Percentiles rank a stretch among this genome's conserved stretches.
Evolutionary conservation across 2,888 invertebrate species (phyloP).

Genomic region (Synanthedon vespiformis): DNA sequence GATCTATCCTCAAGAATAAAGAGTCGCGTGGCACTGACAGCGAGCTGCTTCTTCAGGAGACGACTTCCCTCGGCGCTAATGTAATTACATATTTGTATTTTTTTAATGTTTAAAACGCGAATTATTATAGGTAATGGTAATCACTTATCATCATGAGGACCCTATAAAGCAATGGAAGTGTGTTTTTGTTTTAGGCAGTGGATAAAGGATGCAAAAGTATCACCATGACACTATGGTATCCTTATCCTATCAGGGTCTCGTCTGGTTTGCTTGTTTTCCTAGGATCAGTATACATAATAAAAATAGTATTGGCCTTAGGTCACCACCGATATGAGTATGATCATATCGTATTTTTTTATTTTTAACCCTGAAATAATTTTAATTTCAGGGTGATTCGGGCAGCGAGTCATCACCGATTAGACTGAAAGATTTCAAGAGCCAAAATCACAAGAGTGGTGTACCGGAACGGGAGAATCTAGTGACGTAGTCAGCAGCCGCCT

Average conservation of each 20-base stretch:
- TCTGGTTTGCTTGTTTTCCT: too few relatives aligned
- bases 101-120: background rate
- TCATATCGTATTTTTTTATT: too few relatives aligned
- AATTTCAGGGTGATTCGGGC: slow-evolving; percentile 72
- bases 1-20: slow-evolving; percentile 66
- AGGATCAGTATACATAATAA: too few relatives aligned
- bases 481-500: slow-evolving; percentile 24
- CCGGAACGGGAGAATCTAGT: slow-evolving; percentile 51
- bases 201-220: too few relatives aligned
- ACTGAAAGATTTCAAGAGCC: slow-evolving; percentile 61
- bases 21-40: slow-evolving; percentile 67
- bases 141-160: too few relatives aligned
- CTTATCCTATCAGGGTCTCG: background rate
- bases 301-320: too few relatives aligned
- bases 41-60: slow-evolving; percentile 62
- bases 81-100: slow-evolving; percentile 25
- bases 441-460: slow-evolving; percentile 51
- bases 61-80: slow-evolving; percentile 60
- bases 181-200: too few relatives aligned
- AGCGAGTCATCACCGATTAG: slow-evolving; percentile 75
- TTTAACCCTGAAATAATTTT: too few relatives aligned
- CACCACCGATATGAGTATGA: too few relatives aligned
- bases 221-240: too few relatives aligned
- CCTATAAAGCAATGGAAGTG: too few relatives aligned
- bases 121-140: background rate